Base-by-base conservation (phyloP, 2,113 vertebrate genomes). In the Calypte anna region DNA sequence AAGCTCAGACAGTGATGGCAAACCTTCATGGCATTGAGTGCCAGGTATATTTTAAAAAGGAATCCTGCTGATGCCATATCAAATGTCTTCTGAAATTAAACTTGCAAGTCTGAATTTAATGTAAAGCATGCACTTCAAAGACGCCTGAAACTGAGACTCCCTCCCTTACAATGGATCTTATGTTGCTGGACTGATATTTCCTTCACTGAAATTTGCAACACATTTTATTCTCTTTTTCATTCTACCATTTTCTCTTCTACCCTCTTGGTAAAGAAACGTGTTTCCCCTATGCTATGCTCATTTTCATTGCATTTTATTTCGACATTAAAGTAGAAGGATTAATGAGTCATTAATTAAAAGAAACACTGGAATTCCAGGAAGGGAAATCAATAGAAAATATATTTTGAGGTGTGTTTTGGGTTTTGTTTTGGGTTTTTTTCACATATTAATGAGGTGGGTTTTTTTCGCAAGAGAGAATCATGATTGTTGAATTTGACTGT, bases 21-120 rank as follows among this genome's bases (percentile, higher is more conserved):
- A 84, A 91, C 4, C 2, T n/a, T 87, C 87, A 75, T 72, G 38
- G 4, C 70, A 63, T 14, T 86, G n/a, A 54, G 30, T 30, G 22
- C 12, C 68, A 84, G 27, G n/a, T 75, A 14, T 73, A 68, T 68
- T 90, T 82, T 67, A 27, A 81, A 81, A 86, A 9, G 14, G 2
- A 86, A 36, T 54, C 21, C 36, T 84, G 2, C 73, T 91, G 30
- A 87, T 67, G 24, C 7, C n/a, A 84, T 30, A 81, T 23, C 10
- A 89, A 86, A 66, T 82, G 17, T 63, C 55, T 84, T 14, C 55
- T 84, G 61, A 91, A 86, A 89, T 63, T 86, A 93, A 66, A 81
- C 81, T 54, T 53, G 30, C 9, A 38, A 89, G 6, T 28, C n/a
- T 77, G 30, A 92, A 77, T 69, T 59, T 73, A 64, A 57, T 46